A percentile compares a stretch with the other conserved stretches of the same genome.
These are phyloP conservation scores for Autographa pulchrina DNA, from an alignment of 2,888 invertebrate genomes.

Conservation along the genomic window DNA sequence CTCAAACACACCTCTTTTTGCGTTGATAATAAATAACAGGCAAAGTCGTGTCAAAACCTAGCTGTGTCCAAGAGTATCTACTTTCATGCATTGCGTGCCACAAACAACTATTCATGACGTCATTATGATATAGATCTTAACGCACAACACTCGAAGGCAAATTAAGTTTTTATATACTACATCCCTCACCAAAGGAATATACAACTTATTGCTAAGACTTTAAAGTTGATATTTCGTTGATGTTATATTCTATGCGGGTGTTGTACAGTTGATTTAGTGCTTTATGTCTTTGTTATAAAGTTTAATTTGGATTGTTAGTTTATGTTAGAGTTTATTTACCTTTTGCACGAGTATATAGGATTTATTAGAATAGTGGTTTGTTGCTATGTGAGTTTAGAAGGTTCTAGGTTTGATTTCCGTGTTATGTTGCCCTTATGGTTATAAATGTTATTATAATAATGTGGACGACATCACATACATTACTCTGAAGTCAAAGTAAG, in stretches of 20 bases:
- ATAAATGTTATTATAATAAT: too few relatives aligned
- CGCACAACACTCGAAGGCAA: conserved; percentile 33
- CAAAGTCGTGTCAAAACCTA: background rate
- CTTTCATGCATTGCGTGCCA: conserved; percentile 5
- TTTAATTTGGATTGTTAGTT: background rate
- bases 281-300: accelerated
- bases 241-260: background rate
- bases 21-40: background rate
- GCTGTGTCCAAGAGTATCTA: background rate
- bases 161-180: conserved; percentile 25
- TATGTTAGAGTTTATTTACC: conserved; percentile 47
- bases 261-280: background rate
- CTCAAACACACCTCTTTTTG: too few relatives aligned
- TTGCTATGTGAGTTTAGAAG: conserved; percentile 13
- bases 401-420: background rate
- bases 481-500: too few relatives aligned
- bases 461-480: too few relatives aligned
- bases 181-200: background rate
- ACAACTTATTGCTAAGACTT: accelerated
- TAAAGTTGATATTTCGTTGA: background rate
- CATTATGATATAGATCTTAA: conserved; percentile 22
- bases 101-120: conserved; percentile 42
- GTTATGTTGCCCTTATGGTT: too few relatives aligned
- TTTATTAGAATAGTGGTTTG: background rate
- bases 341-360: conserved; percentile 14